These are phyloP conservation scores for Microtus richardsoni DNA, from an alignment of 2,113 vertebrate genomes.

Conservation along the genomic window DNA sequence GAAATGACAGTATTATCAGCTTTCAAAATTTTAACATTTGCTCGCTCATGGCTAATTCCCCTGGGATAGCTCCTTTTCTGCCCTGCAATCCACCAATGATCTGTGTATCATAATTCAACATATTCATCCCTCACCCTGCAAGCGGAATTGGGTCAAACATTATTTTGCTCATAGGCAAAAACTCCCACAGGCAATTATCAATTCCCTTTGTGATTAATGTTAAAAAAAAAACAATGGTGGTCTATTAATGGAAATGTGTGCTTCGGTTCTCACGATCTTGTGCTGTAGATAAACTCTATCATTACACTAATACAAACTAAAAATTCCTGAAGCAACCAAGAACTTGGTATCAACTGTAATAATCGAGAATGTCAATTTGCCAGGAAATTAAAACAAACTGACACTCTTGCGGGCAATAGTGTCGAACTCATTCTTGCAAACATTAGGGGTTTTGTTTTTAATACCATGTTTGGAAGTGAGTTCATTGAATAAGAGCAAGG, in stretches of 20 bases:
- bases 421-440: conserved; percentile 36
- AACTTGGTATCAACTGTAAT: conserved; percentile 42
- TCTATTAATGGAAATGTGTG: conserved; percentile 61
- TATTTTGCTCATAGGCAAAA: conserved; percentile 67
- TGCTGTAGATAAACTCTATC: conserved; percentile 61
- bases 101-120: conserved; percentile 54
- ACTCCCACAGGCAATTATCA: conserved; percentile 74
- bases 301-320: conserved; percentile 49
- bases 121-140: conserved; percentile 32
- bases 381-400: conserved; percentile 56
- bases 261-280: neutral
- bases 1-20: conserved; percentile 81
- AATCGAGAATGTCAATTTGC: conserved; percentile 15
- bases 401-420: neutral
- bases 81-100: neutral
- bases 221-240: conserved; percentile 59
- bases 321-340: conserved; percentile 54
- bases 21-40: conserved; percentile 81
- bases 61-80: conserved; percentile 66
- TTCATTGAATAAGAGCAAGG: neutral
- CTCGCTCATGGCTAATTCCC: conserved; percentile 75
- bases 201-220: conserved; percentile 71
- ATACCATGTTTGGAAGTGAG: conserved; percentile 16
- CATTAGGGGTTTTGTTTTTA: neutral
- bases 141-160: conserved; percentile 77